phyloP scores from a whole-genome alignment of 2,888 invertebrate genomes.

The Coenonympha glycerion region DNA sequence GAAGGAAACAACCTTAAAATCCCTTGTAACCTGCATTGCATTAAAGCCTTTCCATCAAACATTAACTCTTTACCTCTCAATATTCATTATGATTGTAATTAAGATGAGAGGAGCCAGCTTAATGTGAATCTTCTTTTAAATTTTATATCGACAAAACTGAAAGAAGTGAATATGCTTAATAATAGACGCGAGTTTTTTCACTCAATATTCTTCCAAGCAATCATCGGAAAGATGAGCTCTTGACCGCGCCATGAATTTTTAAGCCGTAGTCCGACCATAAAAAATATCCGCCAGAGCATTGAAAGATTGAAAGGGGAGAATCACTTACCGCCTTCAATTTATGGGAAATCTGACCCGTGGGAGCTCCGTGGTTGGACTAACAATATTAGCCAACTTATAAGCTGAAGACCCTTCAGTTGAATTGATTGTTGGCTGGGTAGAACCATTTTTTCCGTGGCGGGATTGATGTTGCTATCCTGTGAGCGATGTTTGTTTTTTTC shows the following conservation, averaged over 20 bases:
- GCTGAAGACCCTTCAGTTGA: constrained; percentile 33
- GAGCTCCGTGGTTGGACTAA: constrained; percentile 68
- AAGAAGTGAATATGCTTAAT: too few relatives aligned
- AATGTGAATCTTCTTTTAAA: too few relatives aligned
- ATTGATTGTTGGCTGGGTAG: constrained; percentile 40
- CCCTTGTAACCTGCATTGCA: too few relatives aligned
- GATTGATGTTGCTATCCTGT: constrained; percentile 19
- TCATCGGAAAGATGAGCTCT: constrained; percentile 9
- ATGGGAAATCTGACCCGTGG: constrained; percentile 69
- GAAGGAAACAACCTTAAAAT: too few relatives aligned
- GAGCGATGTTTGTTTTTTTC: background rate
- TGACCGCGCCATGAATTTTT: constrained; percentile 21
- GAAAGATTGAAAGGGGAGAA: constrained; percentile 74
- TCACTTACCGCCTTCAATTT: constrained; percentile 71
- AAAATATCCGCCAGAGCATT: constrained; percentile 65
- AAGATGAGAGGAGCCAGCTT: too few relatives aligned
- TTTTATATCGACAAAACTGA: too few relatives aligned
- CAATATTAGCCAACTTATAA: constrained; percentile 72
- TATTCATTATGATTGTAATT: too few relatives aligned
- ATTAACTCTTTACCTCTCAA: too few relatives aligned
- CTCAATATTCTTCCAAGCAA: background rate
- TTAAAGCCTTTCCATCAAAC: too few relatives aligned
- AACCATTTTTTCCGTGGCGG: constrained; percentile 30
- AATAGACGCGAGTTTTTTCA: background rate
- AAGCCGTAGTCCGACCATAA: constrained; percentile 33